Percentiles rank a stretch among this genome's conserved stretches.
These are phyloP conservation scores for Phylloscopus trochiloides DNA, from an alignment of 2,113 vertebrate genomes.

Conservation along the genomic window DNA sequence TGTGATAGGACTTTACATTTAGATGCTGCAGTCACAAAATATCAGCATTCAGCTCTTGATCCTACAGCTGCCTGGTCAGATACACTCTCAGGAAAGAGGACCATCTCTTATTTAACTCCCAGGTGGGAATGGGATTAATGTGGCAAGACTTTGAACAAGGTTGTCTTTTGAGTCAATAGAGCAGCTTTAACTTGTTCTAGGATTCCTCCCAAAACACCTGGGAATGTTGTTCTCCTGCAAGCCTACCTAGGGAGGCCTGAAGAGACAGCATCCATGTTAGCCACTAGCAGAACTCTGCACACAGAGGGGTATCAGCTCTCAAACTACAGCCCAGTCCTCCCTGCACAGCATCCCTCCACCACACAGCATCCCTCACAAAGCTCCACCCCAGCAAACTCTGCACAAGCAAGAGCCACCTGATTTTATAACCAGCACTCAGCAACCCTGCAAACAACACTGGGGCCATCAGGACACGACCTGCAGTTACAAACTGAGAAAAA, in stretches of 20 bases:
- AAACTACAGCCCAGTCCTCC: not conserved
- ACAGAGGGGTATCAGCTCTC: not conserved
- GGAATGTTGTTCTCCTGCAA: not conserved
- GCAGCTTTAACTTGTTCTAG: not conserved
- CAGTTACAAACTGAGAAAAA: rapidly evolving
- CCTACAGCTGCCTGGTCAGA: not conserved
- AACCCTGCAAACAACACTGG: rapidly evolving
- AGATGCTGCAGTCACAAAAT: not conserved
- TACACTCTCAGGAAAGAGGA: not conserved
- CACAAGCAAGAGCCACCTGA: not conserved
- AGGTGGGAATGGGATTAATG: not conserved
- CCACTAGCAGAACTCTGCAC: not conserved
- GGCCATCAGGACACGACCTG: rapidly evolving
- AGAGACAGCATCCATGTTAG: not conserved
- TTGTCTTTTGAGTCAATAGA: not conserved
- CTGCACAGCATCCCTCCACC: not conserved
- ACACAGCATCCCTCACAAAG: not conserved
- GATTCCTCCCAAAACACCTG: not conserved
- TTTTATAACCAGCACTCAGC: not conserved
- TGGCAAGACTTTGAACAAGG: not conserved
- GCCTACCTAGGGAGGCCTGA: rapidly evolving
- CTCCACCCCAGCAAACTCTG: not conserved
- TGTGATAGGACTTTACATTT: not conserved
- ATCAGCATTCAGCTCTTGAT: not conserved
- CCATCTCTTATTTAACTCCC: not conserved